Conservation (phyloP, 2,113 vertebrate species). For the Xyliphius kryptos region DNA sequence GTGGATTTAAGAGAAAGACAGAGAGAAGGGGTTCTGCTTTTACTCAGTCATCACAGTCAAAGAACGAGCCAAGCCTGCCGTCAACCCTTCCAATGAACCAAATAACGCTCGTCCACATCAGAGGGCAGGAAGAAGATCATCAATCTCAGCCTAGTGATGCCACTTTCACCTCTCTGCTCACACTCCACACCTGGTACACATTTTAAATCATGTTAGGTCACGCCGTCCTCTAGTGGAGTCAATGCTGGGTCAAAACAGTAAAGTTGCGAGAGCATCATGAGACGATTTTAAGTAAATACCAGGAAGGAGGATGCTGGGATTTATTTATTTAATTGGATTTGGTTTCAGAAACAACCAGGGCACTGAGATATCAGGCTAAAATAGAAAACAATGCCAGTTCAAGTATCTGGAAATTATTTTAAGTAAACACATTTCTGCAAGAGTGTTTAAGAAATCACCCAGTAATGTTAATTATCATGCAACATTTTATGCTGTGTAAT, state of each 20-base stretch:
- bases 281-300: conserved; percentile 33
- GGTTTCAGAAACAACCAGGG: neutral
- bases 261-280: conserved; percentile 39
- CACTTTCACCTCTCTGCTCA: conserved; percentile 50
- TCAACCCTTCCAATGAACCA: conserved; percentile 21
- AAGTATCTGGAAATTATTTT: conserved; percentile 14
- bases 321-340: conserved; percentile 24
- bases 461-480: too few species aligned
- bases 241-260: conserved; percentile 46
- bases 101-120: conserved; percentile 31
- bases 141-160: conserved; percentile 46
- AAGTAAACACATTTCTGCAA: too few species aligned
- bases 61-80: conserved; percentile 26
- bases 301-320: conserved; percentile 6
- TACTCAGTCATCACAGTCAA: conserved; percentile 41
- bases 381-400: conserved; percentile 8
- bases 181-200: conserved; percentile 57
- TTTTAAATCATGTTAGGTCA: conserved; percentile 54
- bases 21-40: conserved; percentile 38
- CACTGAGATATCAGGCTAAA: too few species aligned
- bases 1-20: conserved; percentile 1
- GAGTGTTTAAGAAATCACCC: too few species aligned
- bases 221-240: conserved; percentile 41
- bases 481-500: too few species aligned
- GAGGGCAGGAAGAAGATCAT: conserved; percentile 55